phyloP scores from a whole-genome alignment of 2,888 invertebrate genomes.

The Ligdia adustata region DNA sequence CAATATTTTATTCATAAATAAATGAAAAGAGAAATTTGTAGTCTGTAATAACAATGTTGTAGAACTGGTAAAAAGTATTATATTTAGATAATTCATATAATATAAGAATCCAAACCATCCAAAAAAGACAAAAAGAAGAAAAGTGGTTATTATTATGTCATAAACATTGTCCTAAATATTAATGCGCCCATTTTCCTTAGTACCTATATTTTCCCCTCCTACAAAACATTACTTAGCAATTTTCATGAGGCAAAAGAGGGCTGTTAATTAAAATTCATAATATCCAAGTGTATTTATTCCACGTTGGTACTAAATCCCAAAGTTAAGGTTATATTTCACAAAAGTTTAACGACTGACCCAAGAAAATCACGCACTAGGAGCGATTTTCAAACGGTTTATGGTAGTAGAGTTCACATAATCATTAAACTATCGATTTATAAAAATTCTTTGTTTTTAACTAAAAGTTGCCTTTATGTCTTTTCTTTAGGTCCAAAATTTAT shows the following conservation, averaged over 20 bases:
- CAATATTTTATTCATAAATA: too few species aligned
- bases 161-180: constrained; percentile 24
- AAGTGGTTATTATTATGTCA: constrained; percentile 6
- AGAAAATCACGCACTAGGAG: background rate
- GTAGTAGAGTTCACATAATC: too few species aligned
- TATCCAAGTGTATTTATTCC: constrained; percentile 27
- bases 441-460: too few species aligned
- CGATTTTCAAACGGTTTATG: background rate
- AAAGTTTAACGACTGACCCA: constrained; percentile 11
- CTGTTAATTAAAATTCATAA: constrained; percentile 37
- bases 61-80: too few species aligned
- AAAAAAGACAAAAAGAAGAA: too few species aligned
- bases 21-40: too few species aligned
- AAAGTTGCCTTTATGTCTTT: too few species aligned
- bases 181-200: constrained; percentile 21
- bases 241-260: constrained; percentile 21
- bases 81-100: background rate
- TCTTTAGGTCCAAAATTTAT: too few species aligned
- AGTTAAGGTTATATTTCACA: constrained; percentile 22
- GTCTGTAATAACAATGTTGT: too few species aligned
- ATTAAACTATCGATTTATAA: too few species aligned
- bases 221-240: constrained; percentile 17
- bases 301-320: constrained; percentile 26
- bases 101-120: too few species aligned
- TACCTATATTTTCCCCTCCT: constrained; percentile 28